These are phyloP conservation scores for Metopia argyrocephala DNA, from an alignment of 2,888 invertebrate genomes.

Conservation along the genomic window DNA sequence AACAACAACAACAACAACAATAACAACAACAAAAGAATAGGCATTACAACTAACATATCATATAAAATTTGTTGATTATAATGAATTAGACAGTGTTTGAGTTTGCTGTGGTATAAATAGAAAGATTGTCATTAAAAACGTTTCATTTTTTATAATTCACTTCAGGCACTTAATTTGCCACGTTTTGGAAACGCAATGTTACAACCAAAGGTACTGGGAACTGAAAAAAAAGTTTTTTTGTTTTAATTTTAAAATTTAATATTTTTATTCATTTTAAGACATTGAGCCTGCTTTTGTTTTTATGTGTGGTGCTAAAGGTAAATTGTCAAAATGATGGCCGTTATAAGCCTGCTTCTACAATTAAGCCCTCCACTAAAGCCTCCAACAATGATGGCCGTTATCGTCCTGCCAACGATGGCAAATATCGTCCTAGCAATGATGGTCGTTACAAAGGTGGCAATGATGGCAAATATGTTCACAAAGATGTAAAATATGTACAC, in stretches of 20 bases:
- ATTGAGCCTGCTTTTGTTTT: conserved; percentile 46
- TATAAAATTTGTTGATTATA: not conserved
- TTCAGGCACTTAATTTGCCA: conserved; percentile 11
- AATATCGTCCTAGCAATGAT: conserved; percentile 77
- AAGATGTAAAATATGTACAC: conserved; percentile 74
- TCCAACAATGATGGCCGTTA: conserved; percentile 72
- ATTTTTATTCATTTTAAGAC: conserved; percentile 28
- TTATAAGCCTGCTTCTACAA: conserved; percentile 76
- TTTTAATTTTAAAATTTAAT: not conserved
- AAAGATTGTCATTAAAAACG: conserved; percentile 33
- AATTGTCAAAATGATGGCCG: conserved; percentile 77
- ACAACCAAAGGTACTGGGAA: conserved; percentile 29
- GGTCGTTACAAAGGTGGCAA: conserved; percentile 73
- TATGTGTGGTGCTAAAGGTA: conserved; percentile 62
- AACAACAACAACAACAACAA: conserved; percentile 5
- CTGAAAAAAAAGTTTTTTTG: not conserved
- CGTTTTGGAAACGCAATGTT: conserved; percentile 38
- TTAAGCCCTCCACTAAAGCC: conserved; percentile 13
- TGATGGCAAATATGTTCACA: conserved; percentile 80
- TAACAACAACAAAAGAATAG: not conserved
- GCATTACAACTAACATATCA: conserved; percentile 11
- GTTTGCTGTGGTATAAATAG: conserved; percentile 51
- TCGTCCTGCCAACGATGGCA: conserved; percentile 71
- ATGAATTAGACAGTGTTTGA: conserved; percentile 13
- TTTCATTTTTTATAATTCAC: conserved; percentile 32